These are phyloP conservation scores for Sebastes schlegelii DNA, from an alignment of 2,113 vertebrate genomes.

Conservation along the genomic window DNA sequence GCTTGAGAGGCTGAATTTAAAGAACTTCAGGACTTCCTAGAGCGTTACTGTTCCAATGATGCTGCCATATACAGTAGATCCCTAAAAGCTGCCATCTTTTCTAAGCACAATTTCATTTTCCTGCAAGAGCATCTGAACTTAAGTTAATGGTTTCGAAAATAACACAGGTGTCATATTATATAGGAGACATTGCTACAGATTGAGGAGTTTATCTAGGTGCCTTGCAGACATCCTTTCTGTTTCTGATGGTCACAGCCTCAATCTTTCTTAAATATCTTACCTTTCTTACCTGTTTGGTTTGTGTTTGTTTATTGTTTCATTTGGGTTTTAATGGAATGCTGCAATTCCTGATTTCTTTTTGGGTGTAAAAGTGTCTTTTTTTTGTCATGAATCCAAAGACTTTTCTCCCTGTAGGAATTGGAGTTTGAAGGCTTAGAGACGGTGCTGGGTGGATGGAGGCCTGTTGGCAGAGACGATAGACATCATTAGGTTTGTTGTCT, in stretches of 20 bases:
- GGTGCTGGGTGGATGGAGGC: neutral
- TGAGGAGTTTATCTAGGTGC: neutral
- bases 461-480: slow-evolving; percentile 1
- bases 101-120: neutral
- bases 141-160: neutral
- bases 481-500: slow-evolving; percentile 29
- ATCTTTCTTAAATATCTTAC: neutral
- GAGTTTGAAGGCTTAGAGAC: neutral
- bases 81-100: neutral
- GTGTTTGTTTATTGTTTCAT: neutral
- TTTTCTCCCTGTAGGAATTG: neutral
- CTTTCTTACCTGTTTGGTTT: neutral
- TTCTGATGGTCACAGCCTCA: neutral
- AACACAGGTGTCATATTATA: neutral
- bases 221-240: neutral
- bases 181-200: neutral
- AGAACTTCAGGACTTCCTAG: slow-evolving; percentile 18
- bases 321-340: neutral
- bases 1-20: slow-evolving; percentile 15
- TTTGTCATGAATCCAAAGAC: neutral
- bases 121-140: neutral
- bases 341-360: neutral
- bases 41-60: neutral
- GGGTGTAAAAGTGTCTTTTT: neutral
- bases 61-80: neutral